Base-by-base conservation (phyloP, 2,888 invertebrate species). In the Diloba caeruleocephala region DNA sequence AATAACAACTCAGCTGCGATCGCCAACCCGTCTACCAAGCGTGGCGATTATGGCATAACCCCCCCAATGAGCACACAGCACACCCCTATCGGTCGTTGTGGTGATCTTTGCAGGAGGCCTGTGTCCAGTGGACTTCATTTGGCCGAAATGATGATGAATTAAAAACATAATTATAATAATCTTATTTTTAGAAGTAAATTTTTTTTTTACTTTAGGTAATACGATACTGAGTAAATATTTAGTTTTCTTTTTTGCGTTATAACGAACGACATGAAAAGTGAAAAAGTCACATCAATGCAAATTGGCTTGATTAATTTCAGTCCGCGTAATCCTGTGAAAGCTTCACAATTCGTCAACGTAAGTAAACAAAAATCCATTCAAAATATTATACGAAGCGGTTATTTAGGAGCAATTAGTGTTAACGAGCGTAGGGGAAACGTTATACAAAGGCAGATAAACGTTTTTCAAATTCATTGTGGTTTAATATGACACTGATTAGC, bases 371-470 rank as follows among this genome's bases (percentile, higher is more conserved):
- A 78, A 69, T 66, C 68, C 72, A 70, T 78, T 74, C 54, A 53
- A 71, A 74, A 77, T 61, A 57, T 67, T 42, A 42, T 45, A 56
- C 45, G 46, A 53, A 64, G 50, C 51, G 63, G 58, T 69, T 73
- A 76, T 76, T 81, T 74, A 64, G 63, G 74, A 74, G 71, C 74
- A 79, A 82, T 81, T 78, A 72, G 60, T 42, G 63, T 41, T 74
- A 74, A 73, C 67, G 72, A 76, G 59, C 62, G 54, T 48, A 59
- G 44, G 36, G 66, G 58, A 57, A 53, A 38, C n/a, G n/a, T 32
- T 25, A 13, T 42, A 49, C 36, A 50, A 14, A 38, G 36, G 37
- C 26, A 38, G 28, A 33, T 45, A 33, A 53, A 56, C 44, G 45
- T 43, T 64, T 63, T 61, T 42, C 48, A 45, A 51, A 74, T 60